Conservation (phyloP, 2,888 invertebrate species). For the Oscheius sp. region DNA sequence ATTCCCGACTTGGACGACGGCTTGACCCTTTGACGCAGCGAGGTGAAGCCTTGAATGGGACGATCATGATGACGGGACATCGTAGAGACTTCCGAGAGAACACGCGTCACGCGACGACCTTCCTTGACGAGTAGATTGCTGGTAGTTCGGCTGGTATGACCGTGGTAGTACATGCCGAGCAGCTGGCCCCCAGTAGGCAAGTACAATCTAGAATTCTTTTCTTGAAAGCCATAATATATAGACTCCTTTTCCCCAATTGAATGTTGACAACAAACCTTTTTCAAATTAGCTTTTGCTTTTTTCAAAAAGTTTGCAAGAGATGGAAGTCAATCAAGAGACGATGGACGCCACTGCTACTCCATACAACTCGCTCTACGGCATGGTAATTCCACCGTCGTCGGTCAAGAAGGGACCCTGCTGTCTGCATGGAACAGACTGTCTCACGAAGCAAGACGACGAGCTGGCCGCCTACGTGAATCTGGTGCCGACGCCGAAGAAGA, state of each 20-base stretch:
- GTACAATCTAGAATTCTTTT: background rate
- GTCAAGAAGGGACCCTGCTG: constrained; percentile 14
- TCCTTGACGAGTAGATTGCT: constrained; percentile 6
- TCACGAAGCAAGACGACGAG: background rate
- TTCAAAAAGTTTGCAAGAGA: no score
- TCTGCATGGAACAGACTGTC: constrained; percentile 11
- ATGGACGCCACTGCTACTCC: background rate
- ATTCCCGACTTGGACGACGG: background rate
- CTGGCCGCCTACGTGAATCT: constrained; percentile 12
- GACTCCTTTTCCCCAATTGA: no score
- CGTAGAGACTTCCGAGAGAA: background rate
- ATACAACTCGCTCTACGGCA: background rate
- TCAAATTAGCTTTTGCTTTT: no score
- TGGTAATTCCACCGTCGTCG: background rate
- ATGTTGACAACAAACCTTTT: no score
- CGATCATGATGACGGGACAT: background rate
- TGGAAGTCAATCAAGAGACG: background rate
- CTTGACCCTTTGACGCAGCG: constrained; percentile 25
- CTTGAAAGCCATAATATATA: background rate
- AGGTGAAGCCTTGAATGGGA: constrained; percentile 14
- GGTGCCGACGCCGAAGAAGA: background rate
- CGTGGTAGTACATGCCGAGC: constrained; percentile 4
- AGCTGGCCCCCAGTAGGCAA: background rate
- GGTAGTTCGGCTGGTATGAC: constrained; percentile 1
- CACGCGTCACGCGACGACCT: constrained; percentile 4